phyloP scores from a whole-genome alignment of 2,888 invertebrate species.

The Cybosia mesomella region DNA sequence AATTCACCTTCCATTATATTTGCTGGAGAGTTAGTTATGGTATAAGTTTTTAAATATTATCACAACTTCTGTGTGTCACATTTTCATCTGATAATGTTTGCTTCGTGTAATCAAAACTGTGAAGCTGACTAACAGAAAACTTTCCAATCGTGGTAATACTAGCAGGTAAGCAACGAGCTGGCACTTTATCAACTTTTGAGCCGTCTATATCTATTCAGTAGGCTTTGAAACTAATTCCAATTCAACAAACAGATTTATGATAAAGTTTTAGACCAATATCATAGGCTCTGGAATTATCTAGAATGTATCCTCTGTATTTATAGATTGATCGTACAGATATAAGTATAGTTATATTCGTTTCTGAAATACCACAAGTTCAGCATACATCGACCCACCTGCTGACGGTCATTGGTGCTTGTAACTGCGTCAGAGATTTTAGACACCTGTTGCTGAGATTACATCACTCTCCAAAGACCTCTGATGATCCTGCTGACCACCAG shows the following conservation, averaged over 20 bases:
- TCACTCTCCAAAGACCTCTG: no score
- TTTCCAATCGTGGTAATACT: neutral
- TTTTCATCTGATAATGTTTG: constrained; percentile 5
- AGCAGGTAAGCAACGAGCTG: neutral
- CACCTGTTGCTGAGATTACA: no score
- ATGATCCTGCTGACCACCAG: no score
- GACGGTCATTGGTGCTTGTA: no score
- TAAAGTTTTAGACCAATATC: neutral
- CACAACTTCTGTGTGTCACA: constrained; percentile 1
- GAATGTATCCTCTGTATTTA: no score
- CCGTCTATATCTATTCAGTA: neutral
- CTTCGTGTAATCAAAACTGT: constrained; percentile 9
- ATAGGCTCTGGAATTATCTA: no score
- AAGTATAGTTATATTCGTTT: no score
- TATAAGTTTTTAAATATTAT: constrained; percentile 1
- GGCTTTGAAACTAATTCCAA: constrained; percentile 9
- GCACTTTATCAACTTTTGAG: constrained; percentile 8
- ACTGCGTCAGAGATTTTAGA: no score
- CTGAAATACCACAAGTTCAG: neutral
- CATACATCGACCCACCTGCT: neutral
- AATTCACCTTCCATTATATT: neutral
- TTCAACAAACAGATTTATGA: neutral
- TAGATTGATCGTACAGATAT: no score
- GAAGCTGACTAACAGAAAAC: constrained; percentile 6
- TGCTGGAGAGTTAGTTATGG: neutral